Conservation (phyloP, 2,113 vertebrate genomes). For the Cheilinus undulatus region DNA sequence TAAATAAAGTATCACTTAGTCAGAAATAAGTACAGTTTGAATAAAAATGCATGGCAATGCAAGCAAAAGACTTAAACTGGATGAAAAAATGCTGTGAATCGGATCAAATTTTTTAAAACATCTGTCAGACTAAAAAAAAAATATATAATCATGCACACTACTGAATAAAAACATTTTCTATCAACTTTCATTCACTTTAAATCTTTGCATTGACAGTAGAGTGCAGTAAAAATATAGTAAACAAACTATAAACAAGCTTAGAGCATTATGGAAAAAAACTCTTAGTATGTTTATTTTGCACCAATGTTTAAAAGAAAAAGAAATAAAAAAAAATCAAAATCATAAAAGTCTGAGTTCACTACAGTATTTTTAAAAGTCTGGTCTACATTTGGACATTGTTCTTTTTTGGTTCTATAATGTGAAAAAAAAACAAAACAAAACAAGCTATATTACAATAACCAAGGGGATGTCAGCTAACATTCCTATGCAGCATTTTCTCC, state of each 20-base stretch:
- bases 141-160: conserved; percentile 59
- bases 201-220: conserved; percentile 51
- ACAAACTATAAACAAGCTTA: conserved; percentile 32
- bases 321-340: conserved; percentile 20
- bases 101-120: conserved; percentile 13
- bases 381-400: conserved; percentile 15
- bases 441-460: not conserved
- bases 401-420: conserved; percentile 13
- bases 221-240: conserved; percentile 28
- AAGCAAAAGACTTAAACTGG: conserved; percentile 36
- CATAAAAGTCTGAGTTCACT: conserved; percentile 13
- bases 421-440: not conserved
- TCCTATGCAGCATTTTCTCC: not conserved
- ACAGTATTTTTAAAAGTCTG: conserved; percentile 17
- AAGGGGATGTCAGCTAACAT: not conserved
- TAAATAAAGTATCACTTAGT: conserved; percentile 45
- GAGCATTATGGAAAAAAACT: conserved; percentile 5
- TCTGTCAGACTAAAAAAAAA: not conserved
- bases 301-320: conserved; percentile 23
- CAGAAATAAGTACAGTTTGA: conserved; percentile 35
- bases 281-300: conserved; percentile 1
- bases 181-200: conserved; percentile 15
- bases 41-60: conserved; percentile 44
- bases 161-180: conserved; percentile 43
- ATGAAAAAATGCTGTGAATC: conserved; percentile 22